Base-by-base conservation (phyloP, 2,113 vertebrate species). In the Sinocyclocheilus rhinocerous region DNA sequence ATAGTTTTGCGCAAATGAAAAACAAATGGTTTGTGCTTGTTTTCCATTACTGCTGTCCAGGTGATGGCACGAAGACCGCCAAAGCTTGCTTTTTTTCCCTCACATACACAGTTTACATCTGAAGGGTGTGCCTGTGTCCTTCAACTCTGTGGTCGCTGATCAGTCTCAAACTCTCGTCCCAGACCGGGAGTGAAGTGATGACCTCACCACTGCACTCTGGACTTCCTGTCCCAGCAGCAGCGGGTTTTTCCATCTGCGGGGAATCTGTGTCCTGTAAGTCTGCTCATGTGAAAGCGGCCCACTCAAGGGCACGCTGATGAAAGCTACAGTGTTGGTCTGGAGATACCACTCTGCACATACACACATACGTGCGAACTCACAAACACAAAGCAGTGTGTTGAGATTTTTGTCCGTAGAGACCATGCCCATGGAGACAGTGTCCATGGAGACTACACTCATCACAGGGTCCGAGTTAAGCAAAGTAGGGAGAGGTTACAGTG, bases 381-480 rank as follows among this genome's bases (percentile, higher is more conserved):
- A 79, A 84, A 83, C 90, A 89, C 84, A 87, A 82, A 33, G 29
- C 29, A 48, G 91, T 88, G 29, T 33, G 84, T 65, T 1, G 91
- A 93, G 92, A 92, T 88, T 84, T 88, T 87, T 50, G 90, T 92
- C 92, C 90, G 83, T 89, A 85, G 93, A 89, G 92, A 93, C 76
- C 76, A 77, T 81, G 65, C 48, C 87, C 91, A 86, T 89, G 82
- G 91, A 91, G 90, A 90, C 90, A 89, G 89, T 90, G 90, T 89
- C 92, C 87, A 89, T 84, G 86, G 92, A 91, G 91, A 92, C 88
- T 84, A 84, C 72, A 86, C 77, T 89, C 29, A 90, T 88, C 91
- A 93, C 90, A 87, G 87, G 87, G 91, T 91, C 91, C 90, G 91
- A 91, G 88, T 67, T 90, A 39, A 86, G 67, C 29, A n/a, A 89